Conservation (phyloP, 1,140 invertebrate species). For the Acromyrmex echinatior region DNA sequence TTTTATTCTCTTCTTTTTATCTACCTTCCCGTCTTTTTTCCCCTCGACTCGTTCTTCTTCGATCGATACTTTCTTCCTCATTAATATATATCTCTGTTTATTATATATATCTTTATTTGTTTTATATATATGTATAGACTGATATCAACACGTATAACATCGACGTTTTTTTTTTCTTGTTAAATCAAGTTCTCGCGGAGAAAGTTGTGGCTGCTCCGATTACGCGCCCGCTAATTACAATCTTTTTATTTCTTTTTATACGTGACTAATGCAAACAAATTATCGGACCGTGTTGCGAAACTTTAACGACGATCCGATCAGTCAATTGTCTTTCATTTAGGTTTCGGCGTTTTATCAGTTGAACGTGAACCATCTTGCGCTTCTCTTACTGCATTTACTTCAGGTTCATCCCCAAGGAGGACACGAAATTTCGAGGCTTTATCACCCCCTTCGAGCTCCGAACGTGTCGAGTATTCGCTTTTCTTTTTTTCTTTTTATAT, state of each 20-base stretch:
- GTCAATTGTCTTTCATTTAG: slow-evolving; percentile 50
- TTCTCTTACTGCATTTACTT: background rate
- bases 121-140: slow-evolving; percentile 80
- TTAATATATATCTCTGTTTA: slow-evolving; percentile 79
- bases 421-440: slow-evolving; percentile 67
- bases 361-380: slow-evolving; percentile 35
- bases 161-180: slow-evolving; percentile 68
- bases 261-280: slow-evolving; percentile 46
- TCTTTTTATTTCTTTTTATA: slow-evolving; percentile 17
- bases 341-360: slow-evolving; percentile 70
- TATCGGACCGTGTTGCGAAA: slow-evolving; percentile 32
- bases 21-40: background rate
- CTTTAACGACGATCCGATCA: slow-evolving; percentile 50
- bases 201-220: slow-evolving; percentile 64
- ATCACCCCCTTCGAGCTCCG: slow-evolving; percentile 49
- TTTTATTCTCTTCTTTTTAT: background rate
- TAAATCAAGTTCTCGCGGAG: slow-evolving; percentile 53
- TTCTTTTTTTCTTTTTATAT: background rate
- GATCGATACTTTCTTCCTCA: slow-evolving; percentile 77
- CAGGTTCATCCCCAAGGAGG: slow-evolving; percentile 11
- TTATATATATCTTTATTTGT: slow-evolving; percentile 74
- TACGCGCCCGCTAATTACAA: slow-evolving; percentile 68
- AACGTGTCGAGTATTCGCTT: slow-evolving; percentile 9
- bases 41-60: slow-evolving; percentile 13
- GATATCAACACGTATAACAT: slow-evolving; percentile 82